Base-by-base conservation (phyloP, 1,140 invertebrate species). In the Hirudo medicinalis region DNA sequence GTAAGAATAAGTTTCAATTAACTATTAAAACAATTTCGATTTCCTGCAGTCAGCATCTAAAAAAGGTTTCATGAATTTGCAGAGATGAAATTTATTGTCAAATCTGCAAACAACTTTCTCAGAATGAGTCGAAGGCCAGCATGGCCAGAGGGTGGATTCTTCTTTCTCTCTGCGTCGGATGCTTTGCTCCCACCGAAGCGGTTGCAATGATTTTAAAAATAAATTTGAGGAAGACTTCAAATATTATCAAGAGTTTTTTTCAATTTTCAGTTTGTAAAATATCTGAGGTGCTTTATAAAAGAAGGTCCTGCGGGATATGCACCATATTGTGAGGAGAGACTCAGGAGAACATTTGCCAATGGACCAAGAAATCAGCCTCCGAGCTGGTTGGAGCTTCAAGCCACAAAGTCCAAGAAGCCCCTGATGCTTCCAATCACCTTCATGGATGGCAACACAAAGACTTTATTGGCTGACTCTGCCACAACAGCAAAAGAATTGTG, bases 1-100 rank as follows among this genome's bases (percentile, higher is more conserved):
- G 69, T 53, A 63, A 1, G 25, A 19, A 9, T 15, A 17, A 11
- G 1, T 25, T 25, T 63, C 57, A 13, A 0, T 13, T 32, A 19
- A n/a, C 13, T 20, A 8, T 63, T 19, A 22, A 63, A 63, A 25
- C 20, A 19, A 63, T 63, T 32, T 25, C 11, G 8, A 22, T 25
- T 25, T 20, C 57, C 8, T 63, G 11, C 20, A n/a, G 17, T 63
- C 20, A n/a, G 17, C 6, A 13, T 25, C 22, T n/a, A 49, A 49
- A 49, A 49, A 15, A 11, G 15, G 11, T 49, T 49, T 49, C 43
- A 17, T 49, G 1, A 49, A 49, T 49, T 49, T 49, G 43, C 19
- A 91, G 91, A 72, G 94, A 99, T 83, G 97, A 99, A 85, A 94
- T 99, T 73, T 99, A 98, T 79, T 97, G 94, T 80, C 97, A 99